Percentiles rank a stretch among this genome's conserved stretches.
Conservation (phyloP, 2,113 vertebrate species). For the Gasterosteus nipponicus region DNA sequence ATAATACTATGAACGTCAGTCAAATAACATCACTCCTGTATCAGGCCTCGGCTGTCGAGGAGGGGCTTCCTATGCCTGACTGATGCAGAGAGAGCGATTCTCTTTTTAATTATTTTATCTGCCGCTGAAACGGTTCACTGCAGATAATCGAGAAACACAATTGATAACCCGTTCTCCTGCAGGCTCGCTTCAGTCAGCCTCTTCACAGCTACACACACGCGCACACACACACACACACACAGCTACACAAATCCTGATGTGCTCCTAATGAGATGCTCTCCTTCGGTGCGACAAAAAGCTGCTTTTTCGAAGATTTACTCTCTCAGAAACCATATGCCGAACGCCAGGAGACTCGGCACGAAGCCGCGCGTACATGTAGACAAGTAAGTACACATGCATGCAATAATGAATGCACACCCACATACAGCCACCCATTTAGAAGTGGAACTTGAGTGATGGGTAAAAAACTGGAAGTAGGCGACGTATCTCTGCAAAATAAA, state of each 20-base stretch:
- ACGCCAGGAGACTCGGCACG: conserved; percentile 12
- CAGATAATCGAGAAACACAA: conserved; percentile 68
- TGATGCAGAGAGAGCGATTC: conserved; percentile 32
- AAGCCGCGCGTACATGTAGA: conserved; percentile 1
- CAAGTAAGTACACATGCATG: conserved; percentile 3
- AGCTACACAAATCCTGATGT: conserved; percentile 37
- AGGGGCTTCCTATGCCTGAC: conserved; percentile 8
- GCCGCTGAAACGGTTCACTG: conserved; percentile 60
- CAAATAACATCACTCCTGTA: neutral
- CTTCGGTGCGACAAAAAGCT: conserved; percentile 46
- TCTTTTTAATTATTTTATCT: conserved; percentile 57
- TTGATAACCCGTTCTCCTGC: conserved; percentile 56
- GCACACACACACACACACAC: conserved; percentile 15
- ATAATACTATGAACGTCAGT: conserved; percentile 17
- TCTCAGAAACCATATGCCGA: conserved; percentile 47
- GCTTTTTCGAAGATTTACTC: conserved; percentile 54
- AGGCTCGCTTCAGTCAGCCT: conserved; percentile 22
- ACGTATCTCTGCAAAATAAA: conserved; percentile 35
- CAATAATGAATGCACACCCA: conserved; percentile 9
- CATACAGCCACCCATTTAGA: conserved; percentile 20
- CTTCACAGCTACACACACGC: neutral
- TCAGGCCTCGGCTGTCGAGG: conserved; percentile 1
- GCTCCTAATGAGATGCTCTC: conserved; percentile 57
- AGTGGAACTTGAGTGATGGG: conserved; percentile 4
- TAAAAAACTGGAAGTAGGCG: conserved; percentile 9